These are phyloP conservation scores for Lepidurus arcticus DNA, from an alignment of 1,140 invertebrate genomes.

Conservation along the genomic window DNA sequence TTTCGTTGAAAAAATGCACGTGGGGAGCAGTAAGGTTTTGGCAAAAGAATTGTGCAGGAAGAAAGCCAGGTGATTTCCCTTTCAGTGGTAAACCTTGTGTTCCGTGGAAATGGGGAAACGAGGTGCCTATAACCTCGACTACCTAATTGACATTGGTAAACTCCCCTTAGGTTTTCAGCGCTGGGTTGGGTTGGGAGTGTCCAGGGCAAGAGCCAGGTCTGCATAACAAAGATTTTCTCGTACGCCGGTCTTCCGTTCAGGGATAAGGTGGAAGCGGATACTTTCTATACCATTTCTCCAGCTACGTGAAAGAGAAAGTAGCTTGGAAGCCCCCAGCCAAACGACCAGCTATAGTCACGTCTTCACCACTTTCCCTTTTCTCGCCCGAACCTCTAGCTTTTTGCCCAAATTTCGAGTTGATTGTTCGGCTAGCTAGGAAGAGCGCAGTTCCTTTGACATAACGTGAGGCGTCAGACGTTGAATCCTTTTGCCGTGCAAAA, in stretches of 20 bases:
- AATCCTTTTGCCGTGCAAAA: neutral
- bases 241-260: neutral
- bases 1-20: neutral
- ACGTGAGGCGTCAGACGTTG: neutral
- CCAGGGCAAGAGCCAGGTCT: neutral
- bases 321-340: conserved; percentile 12
- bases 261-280: neutral
- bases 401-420: neutral
- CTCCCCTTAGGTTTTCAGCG: neutral
- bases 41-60: neutral
- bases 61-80: neutral
- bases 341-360: neutral
- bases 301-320: conserved; percentile 13
- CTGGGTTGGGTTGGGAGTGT: neutral
- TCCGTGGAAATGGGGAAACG: neutral
- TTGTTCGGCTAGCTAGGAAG: neutral
- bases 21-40: neutral
- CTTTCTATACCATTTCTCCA: neutral
- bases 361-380: conserved; percentile 14
- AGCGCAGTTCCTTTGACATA: neutral
- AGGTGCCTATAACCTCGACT: neutral
- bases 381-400: neutral
- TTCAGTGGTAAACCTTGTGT: conserved; percentile 1
- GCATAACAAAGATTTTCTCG: neutral
- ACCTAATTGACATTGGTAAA: neutral